Evolutionary conservation across 2,113 vertebrate species (phyloP), one percentile per base, ranked within the genome.

Genomic region (Donacobius atricapilla): DNA sequence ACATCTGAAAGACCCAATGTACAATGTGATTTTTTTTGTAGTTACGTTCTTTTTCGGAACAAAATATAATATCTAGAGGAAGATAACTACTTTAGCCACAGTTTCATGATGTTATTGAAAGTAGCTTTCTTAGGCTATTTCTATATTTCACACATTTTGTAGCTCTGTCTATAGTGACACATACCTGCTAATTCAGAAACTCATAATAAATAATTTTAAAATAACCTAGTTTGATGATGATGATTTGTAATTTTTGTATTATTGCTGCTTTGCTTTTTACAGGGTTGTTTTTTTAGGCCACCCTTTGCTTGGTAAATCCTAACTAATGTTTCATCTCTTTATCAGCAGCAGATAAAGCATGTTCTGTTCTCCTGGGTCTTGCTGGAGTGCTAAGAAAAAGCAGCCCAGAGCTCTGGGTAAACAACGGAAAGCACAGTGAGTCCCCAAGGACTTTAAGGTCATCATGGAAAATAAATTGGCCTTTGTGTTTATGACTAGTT

Each of bases 351-450:
- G 86, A 92, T 89, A 93, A 92, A 91, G 88, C 64, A 87, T 89
- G 85, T 91, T 87, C 93, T 94, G 88, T 87, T 93, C 81, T 81
- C 61, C 60, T 13, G 15, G 51, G 53, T 66, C 56, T 76, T 90
- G 31, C 76, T 89, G 57, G n/a, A 82, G 78, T 18, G n/a, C 83
- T 83, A 82, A 82, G 81, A 33, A 88, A 93, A 84, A 79, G 45
- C 64, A 57, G 40, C 56, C 33, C 60, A 61, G 68, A 69, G n/a
- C 69, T 58, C 54, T 72, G 70, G 9, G 12, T 87, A 93, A 93
- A 94, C 82, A 89, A 31, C 53, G 61, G 78, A 95, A 91, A 93
- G 69, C 85, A 94, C 93, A 90, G 53, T 2, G n/a, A 90, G 94
- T 93, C 57, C 84, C 35, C 61, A 87, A 83, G 78, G 90, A 88